Conservation (phyloP, 1,140 invertebrate species). For the Drosophila nannoptera region DNA sequence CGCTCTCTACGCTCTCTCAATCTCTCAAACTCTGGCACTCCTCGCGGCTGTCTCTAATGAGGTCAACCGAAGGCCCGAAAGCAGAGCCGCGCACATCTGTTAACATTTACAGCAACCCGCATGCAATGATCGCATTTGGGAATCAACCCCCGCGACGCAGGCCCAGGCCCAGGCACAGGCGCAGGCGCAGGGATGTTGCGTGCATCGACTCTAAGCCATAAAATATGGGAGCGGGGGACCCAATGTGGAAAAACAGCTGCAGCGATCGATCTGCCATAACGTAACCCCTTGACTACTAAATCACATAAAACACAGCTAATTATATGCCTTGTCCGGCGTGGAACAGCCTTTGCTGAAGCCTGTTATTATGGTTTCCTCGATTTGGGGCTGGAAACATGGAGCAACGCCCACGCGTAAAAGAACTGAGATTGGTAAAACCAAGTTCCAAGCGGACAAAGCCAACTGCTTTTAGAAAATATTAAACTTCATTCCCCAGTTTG, state of each 20-base stretch:
- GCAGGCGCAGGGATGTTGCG: conserved; percentile 39
- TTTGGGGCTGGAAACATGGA: conserved; percentile 2
- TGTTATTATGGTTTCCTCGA: conserved; percentile 55
- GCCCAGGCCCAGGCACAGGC: conserved; percentile 22
- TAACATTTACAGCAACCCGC: conserved; percentile 64
- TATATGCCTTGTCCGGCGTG: conserved; percentile 23
- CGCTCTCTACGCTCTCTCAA: neutral
- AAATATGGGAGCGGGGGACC: neutral
- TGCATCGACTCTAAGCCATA: conserved; percentile 27
- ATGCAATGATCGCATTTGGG: conserved; percentile 59
- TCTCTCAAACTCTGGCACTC: neutral
- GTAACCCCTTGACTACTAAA: conserved; percentile 25
- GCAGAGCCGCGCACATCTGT: conserved; percentile 63
- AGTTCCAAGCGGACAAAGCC: neutral
- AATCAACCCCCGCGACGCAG: conserved; percentile 66
- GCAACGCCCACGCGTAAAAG: conserved; percentile 48
- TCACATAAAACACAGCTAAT: conserved; percentile 41
- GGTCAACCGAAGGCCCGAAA: conserved; percentile 48
- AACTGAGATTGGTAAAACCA: neutral
- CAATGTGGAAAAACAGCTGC: conserved; percentile 36
- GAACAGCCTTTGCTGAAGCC: conserved; percentile 14
- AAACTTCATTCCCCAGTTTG: neutral
- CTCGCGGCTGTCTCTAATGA: conserved; percentile 53
- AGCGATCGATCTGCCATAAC: conserved; percentile 14
- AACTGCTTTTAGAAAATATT: too few species aligned